Evolutionary conservation across 64 coral and sea anemone genomes (phyloP).

Genomic region (Stichodactyla helianthus): DNA sequence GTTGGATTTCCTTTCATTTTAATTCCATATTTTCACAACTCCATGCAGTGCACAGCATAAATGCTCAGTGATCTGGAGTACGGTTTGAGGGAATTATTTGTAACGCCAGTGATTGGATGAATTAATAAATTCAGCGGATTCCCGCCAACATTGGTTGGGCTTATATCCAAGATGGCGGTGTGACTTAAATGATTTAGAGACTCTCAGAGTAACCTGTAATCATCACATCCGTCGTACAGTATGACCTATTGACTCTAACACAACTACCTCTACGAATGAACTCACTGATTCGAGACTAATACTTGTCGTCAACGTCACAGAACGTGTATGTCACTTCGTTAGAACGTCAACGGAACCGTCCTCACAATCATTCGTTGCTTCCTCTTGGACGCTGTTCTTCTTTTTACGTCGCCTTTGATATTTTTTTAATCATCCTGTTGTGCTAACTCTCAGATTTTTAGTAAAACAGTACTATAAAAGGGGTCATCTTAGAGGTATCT

Average conservation of each 20-base stretch:
- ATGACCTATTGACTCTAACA: conserved; percentile 12
- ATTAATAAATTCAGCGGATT: conserved; percentile 13
- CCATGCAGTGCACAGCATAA: background rate
- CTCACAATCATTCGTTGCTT: background rate
- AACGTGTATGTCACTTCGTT: background rate
- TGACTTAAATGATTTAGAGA: background rate
- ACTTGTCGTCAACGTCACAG: background rate
- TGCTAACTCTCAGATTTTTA: background rate
- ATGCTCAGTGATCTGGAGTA: background rate
- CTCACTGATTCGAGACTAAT: conserved; percentile 9
- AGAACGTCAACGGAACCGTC: background rate
- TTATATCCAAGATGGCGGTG: conserved; percentile 1
- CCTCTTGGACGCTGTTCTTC: background rate
- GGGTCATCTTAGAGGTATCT: background rate
- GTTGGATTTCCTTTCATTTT: background rate
- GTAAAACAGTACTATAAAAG: background rate
- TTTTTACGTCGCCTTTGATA: background rate
- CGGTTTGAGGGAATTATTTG: background rate
- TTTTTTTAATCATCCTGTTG: background rate
- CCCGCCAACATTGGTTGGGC: background rate
- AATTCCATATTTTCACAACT: background rate
- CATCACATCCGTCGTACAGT: conserved; percentile 22
- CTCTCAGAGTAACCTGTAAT: conserved; percentile 9
- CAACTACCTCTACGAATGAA: conserved; percentile 4
- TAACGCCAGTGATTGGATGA: background rate